A percentile compares a stretch with the other conserved stretches of the same genome.
Conservation (phyloP, 2,797 vertebrate genomes). For the Falco naumanni region DNA sequence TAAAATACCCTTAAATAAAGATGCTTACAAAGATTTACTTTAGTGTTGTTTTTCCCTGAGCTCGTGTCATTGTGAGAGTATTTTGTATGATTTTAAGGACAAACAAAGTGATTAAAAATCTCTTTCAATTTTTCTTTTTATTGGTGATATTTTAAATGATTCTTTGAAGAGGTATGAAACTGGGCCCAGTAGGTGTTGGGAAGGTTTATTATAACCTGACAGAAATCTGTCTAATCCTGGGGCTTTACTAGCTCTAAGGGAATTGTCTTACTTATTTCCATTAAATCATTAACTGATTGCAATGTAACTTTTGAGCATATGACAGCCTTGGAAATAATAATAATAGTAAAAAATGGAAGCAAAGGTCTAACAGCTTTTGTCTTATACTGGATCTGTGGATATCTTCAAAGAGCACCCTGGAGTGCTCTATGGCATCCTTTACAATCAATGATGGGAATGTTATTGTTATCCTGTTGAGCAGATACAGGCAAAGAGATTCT, state of each 20-base stretch:
- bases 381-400: background rate
- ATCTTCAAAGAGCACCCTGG: background rate
- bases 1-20: conserved; percentile 43
- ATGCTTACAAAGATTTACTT: conserved; percentile 16
- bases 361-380: conserved; percentile 6
- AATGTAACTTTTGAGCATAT: conserved; percentile 53
- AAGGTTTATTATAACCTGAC: conserved; percentile 76
- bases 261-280: conserved; percentile 70
- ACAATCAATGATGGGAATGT: background rate
- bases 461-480: conserved; percentile 8
- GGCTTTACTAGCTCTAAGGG: conserved; percentile 65
- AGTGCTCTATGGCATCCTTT: background rate
- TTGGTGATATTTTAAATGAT: conserved; percentile 37
- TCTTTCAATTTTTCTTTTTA: conserved; percentile 38
- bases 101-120: conserved; percentile 49
- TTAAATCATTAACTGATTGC: conserved; percentile 71
- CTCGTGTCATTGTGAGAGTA: conserved; percentile 9
- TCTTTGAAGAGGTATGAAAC: conserved; percentile 73
- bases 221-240: conserved; percentile 72
- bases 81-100: conserved; percentile 46
- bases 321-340: conserved; percentile 51
- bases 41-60: conserved; percentile 31
- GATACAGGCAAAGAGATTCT: background rate
- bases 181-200: conserved; percentile 74
- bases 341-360: conserved; percentile 21